Conservation (phyloP, 2,113 vertebrate genomes). For the Sylvia atricapilla region DNA sequence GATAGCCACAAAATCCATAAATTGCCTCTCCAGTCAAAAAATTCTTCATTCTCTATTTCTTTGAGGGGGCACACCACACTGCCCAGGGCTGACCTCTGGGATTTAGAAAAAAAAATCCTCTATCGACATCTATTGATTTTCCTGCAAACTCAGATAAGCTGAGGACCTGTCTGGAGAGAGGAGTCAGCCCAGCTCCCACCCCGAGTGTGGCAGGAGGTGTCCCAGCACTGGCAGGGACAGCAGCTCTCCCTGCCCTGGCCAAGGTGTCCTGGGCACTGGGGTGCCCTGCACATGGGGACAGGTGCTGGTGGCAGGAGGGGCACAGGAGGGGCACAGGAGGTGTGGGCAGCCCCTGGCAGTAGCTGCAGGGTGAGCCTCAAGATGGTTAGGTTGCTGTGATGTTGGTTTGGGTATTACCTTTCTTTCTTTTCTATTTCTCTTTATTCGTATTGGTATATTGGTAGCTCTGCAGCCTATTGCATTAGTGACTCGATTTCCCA, state of each 20-base stretch:
- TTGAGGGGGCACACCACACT: neutral
- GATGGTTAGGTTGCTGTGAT: neutral
- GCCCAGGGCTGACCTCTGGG: neutral
- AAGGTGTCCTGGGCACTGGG: neutral
- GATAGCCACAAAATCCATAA: neutral
- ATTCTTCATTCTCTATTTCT: neutral
- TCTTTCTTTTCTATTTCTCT: neutral
- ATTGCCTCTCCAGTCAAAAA: neutral
- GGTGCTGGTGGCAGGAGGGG: neutral
- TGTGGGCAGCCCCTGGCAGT: fast-evolving
- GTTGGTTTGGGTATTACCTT: fast-evolving
- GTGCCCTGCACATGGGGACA: neutral
- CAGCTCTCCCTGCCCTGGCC: neutral
- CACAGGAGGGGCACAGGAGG: fast-evolving
- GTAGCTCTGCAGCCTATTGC: neutral
- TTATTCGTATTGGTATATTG: fast-evolving
- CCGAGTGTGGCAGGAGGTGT: neutral
- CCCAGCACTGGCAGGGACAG: neutral
- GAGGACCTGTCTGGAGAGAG: neutral
- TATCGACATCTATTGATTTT: neutral
- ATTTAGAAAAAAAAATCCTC: neutral
- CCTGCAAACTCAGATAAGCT: neutral
- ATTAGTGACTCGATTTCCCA: neutral
- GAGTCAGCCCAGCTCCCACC: neutral
- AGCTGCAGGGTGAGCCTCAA: neutral